phyloP scores from a whole-genome alignment of 2,113 vertebrate genomes.

The Geococcyx californianus region DNA sequence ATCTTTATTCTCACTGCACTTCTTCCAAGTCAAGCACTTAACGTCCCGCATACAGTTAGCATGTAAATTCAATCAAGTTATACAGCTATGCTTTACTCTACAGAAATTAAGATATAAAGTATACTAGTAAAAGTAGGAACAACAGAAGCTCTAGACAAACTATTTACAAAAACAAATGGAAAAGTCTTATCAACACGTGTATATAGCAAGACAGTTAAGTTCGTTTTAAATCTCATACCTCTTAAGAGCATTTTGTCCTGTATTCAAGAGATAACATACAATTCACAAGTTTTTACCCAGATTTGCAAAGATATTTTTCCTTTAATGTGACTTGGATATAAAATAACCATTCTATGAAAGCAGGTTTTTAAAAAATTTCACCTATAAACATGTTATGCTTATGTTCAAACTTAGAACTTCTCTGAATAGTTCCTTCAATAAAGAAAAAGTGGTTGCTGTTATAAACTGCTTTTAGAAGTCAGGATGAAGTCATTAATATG shows the following conservation, averaged over 20 bases:
- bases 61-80: slow-evolving; percentile 5
- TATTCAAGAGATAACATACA: background rate
- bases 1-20: slow-evolving; percentile 47
- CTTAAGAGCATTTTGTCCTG: background rate
- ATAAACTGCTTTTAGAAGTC: background rate
- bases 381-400: background rate
- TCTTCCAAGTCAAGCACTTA: slow-evolving; percentile 22
- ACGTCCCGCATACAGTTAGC: background rate
- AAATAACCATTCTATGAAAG: background rate
- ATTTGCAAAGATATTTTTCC: background rate
- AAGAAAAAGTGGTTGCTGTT: background rate
- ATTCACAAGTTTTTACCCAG: background rate
- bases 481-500: background rate
- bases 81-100: slow-evolving; percentile 20
- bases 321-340: background rate
- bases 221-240: background rate
- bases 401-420: background rate
- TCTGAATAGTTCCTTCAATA: background rate
- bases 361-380: background rate
- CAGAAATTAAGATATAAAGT: slow-evolving; percentile 10
- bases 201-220: background rate
- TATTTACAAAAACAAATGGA: background rate
- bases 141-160: background rate
- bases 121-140: background rate
- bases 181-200: background rate